Percentiles rank a stretch among this genome's conserved stretches.
Conservation (phyloP, 2,888 invertebrate genomes). For the Empis livida region DNA sequence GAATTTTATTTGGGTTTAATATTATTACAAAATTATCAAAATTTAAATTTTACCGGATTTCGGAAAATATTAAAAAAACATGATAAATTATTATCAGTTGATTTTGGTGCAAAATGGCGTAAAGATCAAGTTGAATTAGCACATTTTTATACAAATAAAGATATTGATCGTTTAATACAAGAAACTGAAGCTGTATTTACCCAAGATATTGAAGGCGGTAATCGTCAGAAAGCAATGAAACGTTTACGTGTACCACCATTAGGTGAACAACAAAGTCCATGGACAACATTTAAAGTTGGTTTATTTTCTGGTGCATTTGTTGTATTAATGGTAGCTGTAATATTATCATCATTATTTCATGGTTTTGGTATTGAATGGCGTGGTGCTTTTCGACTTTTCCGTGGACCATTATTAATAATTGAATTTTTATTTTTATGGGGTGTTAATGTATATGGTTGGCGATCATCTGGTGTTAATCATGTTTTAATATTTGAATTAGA, state of each 20-base stretch:
- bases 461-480: slow-evolving; percentile 71
- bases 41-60: slow-evolving; percentile 78
- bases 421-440: slow-evolving; percentile 65
- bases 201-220: slow-evolving; percentile 60
- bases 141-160: slow-evolving; percentile 72
- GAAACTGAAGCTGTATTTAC: slow-evolving; percentile 64
- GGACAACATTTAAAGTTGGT: slow-evolving; percentile 76
- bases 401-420: slow-evolving; percentile 64
- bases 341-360: slow-evolving; percentile 49
- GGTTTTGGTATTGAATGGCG: slow-evolving; percentile 43
- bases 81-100: slow-evolving; percentile 62
- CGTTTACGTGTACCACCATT: slow-evolving; percentile 71
- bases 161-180: slow-evolving; percentile 69
- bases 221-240: slow-evolving; percentile 79
- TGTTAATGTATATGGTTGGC: slow-evolving; percentile 70
- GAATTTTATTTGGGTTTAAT: slow-evolving; percentile 82
- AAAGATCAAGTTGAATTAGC: slow-evolving; percentile 68
- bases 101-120: slow-evolving; percentile 65
- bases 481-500: slow-evolving; percentile 73
- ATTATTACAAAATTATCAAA: slow-evolving; percentile 77
- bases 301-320: slow-evolving; percentile 72
- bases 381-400: slow-evolving; percentile 62
- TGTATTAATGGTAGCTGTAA: slow-evolving; percentile 56
- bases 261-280: slow-evolving; percentile 68
- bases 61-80: slow-evolving; percentile 84